Percentiles rank a stretch among this genome's conserved stretches.
Evolutionary conservation across 2,888 invertebrate genomes (phyloP).

Genomic region (Pseudanteris insignis): DNA sequence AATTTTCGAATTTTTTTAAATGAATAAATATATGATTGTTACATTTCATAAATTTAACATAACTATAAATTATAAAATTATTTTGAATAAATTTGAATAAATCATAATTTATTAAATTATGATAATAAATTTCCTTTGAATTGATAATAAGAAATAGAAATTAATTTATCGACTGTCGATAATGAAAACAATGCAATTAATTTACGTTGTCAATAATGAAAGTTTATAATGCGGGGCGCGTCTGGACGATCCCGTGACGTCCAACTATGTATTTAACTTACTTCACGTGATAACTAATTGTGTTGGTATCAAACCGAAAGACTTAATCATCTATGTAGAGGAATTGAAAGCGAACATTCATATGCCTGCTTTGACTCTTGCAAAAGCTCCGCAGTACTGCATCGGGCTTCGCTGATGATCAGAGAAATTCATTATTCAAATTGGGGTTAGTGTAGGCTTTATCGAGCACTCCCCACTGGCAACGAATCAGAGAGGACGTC

Average conservation of each 20-base stretch:
- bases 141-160: too few relatives aligned
- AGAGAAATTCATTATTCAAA: conserved; percentile 52
- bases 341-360: conserved; percentile 43
- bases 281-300: conserved; percentile 39
- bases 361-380: conserved; percentile 45
- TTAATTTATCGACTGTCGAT: too few relatives aligned
- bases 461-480: conserved; percentile 43
- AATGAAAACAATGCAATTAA: too few relatives aligned
- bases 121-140: too few relatives aligned
- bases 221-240: too few relatives aligned
- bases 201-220: too few relatives aligned
- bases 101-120: too few relatives aligned
- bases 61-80: too few relatives aligned
- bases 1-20: too few relatives aligned
- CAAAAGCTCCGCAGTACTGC: conserved; percentile 40
- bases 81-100: too few relatives aligned
- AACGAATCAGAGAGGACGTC: conserved; percentile 46
- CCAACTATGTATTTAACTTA: conserved; percentile 29
- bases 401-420: conserved; percentile 44
- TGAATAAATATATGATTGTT: too few relatives aligned
- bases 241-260: conserved; percentile 3
- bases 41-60: too few relatives aligned
- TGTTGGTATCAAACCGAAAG: conserved; percentile 41
- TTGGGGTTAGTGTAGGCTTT: conserved; percentile 48
- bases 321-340: conserved; percentile 39